Evolutionary conservation across 1,140 invertebrate species (phyloP).

Genomic region (Lepidurus couesii): DNA sequence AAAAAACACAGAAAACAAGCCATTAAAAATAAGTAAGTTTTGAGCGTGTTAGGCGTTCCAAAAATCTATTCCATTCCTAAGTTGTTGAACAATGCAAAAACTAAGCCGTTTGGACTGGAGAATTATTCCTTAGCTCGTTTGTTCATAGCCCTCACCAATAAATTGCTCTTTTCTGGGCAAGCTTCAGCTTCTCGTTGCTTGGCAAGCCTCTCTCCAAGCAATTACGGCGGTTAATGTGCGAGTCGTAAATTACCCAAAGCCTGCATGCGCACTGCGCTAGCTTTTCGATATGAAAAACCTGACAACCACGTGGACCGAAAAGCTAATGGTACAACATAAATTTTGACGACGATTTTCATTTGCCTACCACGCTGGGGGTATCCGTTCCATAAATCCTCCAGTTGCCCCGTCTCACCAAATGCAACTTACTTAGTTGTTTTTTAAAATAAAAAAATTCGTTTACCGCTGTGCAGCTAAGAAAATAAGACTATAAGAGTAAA

Average conservation of each 20-base stretch:
- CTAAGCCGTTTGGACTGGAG: neutral
- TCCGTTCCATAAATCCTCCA: slow-evolving; percentile 17
- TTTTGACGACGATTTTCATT: slow-evolving; percentile 22
- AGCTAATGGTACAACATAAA: slow-evolving; percentile 22
- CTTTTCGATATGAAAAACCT: slow-evolving; percentile 20
- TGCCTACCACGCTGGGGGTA: slow-evolving; percentile 20
- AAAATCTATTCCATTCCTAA: neutral
- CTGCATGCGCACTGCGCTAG: slow-evolving; percentile 20
- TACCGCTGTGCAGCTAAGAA: neutral
- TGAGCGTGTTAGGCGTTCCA: neutral
- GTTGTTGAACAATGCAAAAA: neutral
- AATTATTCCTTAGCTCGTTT: slow-evolving; percentile 8
- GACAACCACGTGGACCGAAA: slow-evolving; percentile 20
- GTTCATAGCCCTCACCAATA: neutral
- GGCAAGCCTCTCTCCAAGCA: slow-evolving; percentile 2
- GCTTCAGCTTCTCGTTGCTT: slow-evolving; percentile 14
- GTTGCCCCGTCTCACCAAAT: neutral
- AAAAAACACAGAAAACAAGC: neutral
- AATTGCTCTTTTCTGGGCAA: neutral
- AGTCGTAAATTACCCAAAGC: slow-evolving; percentile 18
- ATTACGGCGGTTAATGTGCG: slow-evolving; percentile 21
- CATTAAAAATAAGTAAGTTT: slow-evolving; percentile 15
- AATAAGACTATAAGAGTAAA: neutral
- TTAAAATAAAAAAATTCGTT: neutral
- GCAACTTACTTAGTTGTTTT: neutral